Base-by-base conservation (phyloP, 2,113 vertebrate genomes). In the Hydrochoerus hydrochaeris region DNA sequence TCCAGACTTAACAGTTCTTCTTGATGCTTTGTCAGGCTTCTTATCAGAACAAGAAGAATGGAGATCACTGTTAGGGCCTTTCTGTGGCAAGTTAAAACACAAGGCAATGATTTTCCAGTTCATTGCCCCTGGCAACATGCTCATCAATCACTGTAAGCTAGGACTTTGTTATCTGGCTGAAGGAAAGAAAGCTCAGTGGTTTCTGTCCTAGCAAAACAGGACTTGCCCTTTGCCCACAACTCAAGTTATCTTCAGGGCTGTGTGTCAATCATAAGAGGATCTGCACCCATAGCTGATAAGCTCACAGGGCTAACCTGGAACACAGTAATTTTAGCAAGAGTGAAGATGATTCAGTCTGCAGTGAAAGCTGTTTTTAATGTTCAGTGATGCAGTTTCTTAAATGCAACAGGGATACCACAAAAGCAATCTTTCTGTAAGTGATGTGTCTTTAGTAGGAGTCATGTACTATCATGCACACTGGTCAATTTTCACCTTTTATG, bases 21-120 rank as follows among this genome's bases (percentile, higher is more conserved):
- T 99, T 98, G 98, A 99, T 99, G 99, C 99, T 99, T 99, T 98
- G 98, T 99, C 99, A 99, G 99, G 98, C 98, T 97, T 98, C 99
- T 98, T 99, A 99, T 99, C 99, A 98, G 98, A 97, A 98, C 93
- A 96, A 98, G 98, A 98, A 99, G 98, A 99, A 99, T 98, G 98
- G 98, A 99, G 99, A 98, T 97, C 98, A 97, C 97, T 98, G 98
- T 98, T 98, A 98, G 94, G 98, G 96, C 98, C 98, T 98, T 99
- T 98, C 98, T 97, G 98, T 98, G 98, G 98, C 98, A 98, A 98
- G 98, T 22, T 22, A 81, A 98, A 98, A 98, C 97, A 98, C 98
- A 98, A 99, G 99, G 99, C 99, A 98, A 99, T 99, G 99, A 99
- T 98, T 99, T 99, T 99, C 99, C 99, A 99, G 99, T 98, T 99